Percentiles rank a stretch among this genome's conserved stretches.
Conservation (phyloP, 2,888 invertebrate species). For the Drosophila meridiana region DNA sequence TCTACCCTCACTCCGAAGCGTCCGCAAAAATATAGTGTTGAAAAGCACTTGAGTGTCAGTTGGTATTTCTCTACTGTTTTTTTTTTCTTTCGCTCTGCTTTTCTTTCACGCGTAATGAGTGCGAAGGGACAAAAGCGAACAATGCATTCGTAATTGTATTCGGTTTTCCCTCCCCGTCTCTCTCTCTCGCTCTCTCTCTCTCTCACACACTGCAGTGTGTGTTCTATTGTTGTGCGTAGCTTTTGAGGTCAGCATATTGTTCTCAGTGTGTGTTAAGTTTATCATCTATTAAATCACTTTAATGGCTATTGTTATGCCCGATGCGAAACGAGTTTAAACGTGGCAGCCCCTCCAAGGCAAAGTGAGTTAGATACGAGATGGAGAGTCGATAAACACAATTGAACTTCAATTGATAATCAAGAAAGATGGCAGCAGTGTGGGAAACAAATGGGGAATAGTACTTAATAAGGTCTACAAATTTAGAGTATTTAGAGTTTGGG, state of each 20-base stretch:
- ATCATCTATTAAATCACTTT: slow-evolving; percentile 76
- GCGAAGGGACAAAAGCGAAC: slow-evolving; percentile 65
- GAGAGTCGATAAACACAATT: slow-evolving; percentile 26
- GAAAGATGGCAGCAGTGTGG: not conserved
- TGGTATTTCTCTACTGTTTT: slow-evolving; percentile 22
- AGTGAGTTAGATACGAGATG: slow-evolving; percentile 15
- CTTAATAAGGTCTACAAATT: too few species aligned
- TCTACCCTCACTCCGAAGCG: not conserved
- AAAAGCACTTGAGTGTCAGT: slow-evolving; percentile 72
- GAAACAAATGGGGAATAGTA: not conserved
- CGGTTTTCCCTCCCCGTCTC: slow-evolving; percentile 37
- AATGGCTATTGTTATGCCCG: slow-evolving; percentile 56
- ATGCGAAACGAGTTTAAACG: slow-evolving; percentile 23
- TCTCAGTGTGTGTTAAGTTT: slow-evolving; percentile 63
- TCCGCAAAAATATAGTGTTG: slow-evolving; percentile 47
- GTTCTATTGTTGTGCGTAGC: slow-evolving; percentile 61
- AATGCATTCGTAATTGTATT: slow-evolving; percentile 75
- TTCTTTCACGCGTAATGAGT: slow-evolving; percentile 54
- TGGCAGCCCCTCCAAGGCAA: not conserved
- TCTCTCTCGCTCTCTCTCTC: slow-evolving; percentile 8
- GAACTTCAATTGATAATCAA: slow-evolving; percentile 13
- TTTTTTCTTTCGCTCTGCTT: slow-evolving; percentile 8
- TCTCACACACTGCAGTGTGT: slow-evolving; percentile 23
- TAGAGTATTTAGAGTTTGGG: not conserved
- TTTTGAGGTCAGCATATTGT: slow-evolving; percentile 59